A percentile compares a stretch with the other conserved stretches of the same genome.
Evolutionary conservation across 2,797 vertebrate species (phyloP).

Genomic region (Hylomyscus alleni): DNA sequence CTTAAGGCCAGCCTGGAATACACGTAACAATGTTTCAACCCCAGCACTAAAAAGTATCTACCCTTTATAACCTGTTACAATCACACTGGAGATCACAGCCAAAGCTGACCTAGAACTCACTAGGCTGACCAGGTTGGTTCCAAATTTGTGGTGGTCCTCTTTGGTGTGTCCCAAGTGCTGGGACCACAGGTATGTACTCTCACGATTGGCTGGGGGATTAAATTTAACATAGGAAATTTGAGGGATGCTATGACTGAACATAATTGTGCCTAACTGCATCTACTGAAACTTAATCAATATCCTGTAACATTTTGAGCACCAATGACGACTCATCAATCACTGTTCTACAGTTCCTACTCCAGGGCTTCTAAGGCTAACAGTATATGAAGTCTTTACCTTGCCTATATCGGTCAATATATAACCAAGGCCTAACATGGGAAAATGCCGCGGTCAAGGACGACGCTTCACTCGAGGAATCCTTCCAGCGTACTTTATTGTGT

Average conservation of each 20-base stretch:
- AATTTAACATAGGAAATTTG: neutral
- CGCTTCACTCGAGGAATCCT: too few species aligned
- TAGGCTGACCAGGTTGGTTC: neutral
- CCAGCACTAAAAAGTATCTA: neutral
- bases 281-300: neutral
- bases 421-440: neutral
- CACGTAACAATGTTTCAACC: neutral
- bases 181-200: neutral
- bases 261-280: neutral
- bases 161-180: neutral
- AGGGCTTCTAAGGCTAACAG: neutral
- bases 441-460: too few species aligned
- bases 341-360: neutral
- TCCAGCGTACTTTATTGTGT: too few species aligned
- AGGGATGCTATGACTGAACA: neutral
- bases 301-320: neutral
- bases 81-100: neutral
- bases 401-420: neutral
- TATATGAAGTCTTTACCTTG: neutral
- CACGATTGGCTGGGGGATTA: neutral
- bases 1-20: neutral
- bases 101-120: neutral
- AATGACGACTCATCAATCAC: neutral
- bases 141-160: neutral
- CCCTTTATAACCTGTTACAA: neutral